Evolutionary conservation across 2,797 vertebrate species (phyloP), one percentile per base, ranked within the genome.

Genomic region (Naso thynnoides): DNA sequence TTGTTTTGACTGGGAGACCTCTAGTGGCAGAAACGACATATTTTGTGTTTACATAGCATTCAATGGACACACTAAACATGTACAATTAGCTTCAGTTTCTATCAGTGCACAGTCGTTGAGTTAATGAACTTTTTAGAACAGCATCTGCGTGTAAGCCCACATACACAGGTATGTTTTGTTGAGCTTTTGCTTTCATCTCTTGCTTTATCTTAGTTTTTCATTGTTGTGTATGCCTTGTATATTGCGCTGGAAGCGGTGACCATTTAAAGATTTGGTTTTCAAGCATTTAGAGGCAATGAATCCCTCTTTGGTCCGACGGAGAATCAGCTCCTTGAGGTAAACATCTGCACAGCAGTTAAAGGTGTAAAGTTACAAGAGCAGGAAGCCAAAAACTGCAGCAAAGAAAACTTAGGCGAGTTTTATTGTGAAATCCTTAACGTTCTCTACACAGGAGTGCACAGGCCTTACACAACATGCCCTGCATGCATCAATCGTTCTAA

Each of bases 391-490:
- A 62, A 73, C 2, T 44, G 29, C 50, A 54, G 0, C 13, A 60
- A 54, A 52, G 13, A 24, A 26, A n/a, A 57, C n/a, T 13, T 26
- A 57, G 68, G 63, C 73, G 82, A 83, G 19, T 89, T 94, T 94
- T 94, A 95, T 94, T 95, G 86, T 84, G 86, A 91, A 89, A 81
- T 66, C 29, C 54, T 69, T 63, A 76, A 76, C 27, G 66, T 82
- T 83, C 75, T 89, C 87, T 87, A 90, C 81, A 89, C 70, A 86
- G 74, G 77, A 87, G 84, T 87, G 83, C 74, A 90, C 85, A 94
- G 92, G 88, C 87, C 76, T 88, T 83, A 91, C 72, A 85, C 23
- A 91, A 92, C 94, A 94, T 94, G 94, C 86, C 92, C 94, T 88
- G 94, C 93, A 94, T 95, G 93, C 90, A 91, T 86, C 84, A 84